Conservation (phyloP, 1,140 invertebrate species). For the Drosophila oshimai region DNA sequence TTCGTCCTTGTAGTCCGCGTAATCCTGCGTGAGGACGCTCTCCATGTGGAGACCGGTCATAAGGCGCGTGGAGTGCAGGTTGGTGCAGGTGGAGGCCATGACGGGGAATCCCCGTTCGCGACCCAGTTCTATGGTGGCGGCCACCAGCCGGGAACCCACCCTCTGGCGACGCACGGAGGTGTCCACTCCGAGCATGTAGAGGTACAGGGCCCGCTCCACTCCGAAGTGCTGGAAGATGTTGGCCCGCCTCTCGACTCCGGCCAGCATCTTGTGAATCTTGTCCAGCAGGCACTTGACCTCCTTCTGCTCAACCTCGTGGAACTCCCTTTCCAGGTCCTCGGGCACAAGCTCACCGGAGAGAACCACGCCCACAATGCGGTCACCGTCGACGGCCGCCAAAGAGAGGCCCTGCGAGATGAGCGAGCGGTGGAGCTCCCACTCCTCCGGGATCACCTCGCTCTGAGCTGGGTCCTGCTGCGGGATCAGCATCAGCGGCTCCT, state of each 20-base stretch:
- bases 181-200: slow-evolving; percentile 49
- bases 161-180: slow-evolving; percentile 38
- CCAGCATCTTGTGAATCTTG: slow-evolving; percentile 51
- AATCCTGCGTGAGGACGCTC: slow-evolving; percentile 24
- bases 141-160: slow-evolving; percentile 40
- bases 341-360: slow-evolving; percentile 23
- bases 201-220: slow-evolving; percentile 38
- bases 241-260: slow-evolving; percentile 32
- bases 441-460: neutral
- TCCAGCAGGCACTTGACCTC: slow-evolving; percentile 15
- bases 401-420: slow-evolving; percentile 43
- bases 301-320: slow-evolving; percentile 7
- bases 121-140: slow-evolving; percentile 38
- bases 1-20: slow-evolving; percentile 55
- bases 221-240: slow-evolving; percentile 43
- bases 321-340: slow-evolving; percentile 46
- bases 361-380: slow-evolving; percentile 49
- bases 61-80: slow-evolving; percentile 27
- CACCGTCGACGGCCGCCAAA: slow-evolving; percentile 41
- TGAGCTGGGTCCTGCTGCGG: slow-evolving; percentile 24
- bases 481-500: slow-evolving; percentile 53
- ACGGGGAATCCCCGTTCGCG: slow-evolving; percentile 26
- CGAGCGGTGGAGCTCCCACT: slow-evolving; percentile 16
- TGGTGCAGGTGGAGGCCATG: slow-evolving; percentile 50
- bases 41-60: slow-evolving; percentile 42